Evolutionary conservation across 2,888 invertebrate species (phyloP).

Genomic region (Cecidostiba fungosa): DNA sequence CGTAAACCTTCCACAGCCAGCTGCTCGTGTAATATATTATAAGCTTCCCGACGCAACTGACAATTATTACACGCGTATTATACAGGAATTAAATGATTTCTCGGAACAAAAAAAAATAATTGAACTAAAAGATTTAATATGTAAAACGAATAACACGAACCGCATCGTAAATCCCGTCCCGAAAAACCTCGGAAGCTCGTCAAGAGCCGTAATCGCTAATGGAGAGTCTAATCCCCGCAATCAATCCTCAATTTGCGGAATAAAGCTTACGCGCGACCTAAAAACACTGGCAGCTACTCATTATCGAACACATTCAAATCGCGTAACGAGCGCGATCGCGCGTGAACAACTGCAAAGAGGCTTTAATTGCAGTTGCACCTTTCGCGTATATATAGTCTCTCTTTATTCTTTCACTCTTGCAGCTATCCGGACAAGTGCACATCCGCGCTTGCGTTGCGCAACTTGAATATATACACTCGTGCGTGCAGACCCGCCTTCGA

Average conservation of each 20-base stretch:
- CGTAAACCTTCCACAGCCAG: neutral
- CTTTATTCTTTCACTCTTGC: constrained; percentile 32
- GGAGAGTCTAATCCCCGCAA: neutral
- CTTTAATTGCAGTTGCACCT: constrained; percentile 42
- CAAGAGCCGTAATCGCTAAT: neutral
- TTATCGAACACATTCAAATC: neutral
- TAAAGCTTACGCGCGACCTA: neutral
- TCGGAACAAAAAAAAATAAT: too few relatives aligned
- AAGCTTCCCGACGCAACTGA: neutral
- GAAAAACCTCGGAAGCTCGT: neutral
- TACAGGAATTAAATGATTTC: neutral
- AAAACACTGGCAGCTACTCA: neutral
- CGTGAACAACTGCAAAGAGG: neutral
- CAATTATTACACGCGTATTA: neutral
- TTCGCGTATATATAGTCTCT: neutral
- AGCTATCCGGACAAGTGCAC: constrained; percentile 34
- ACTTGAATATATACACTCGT: neutral
- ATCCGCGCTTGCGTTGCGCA: constrained; percentile 36
- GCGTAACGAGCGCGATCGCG: neutral
- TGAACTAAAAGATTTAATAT: too few relatives aligned
- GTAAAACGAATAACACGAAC: too few relatives aligned
- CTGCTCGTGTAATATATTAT: neutral
- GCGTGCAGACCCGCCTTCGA: constrained; percentile 23
- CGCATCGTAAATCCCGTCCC: too few relatives aligned
- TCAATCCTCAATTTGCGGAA: neutral